A percentile compares a stretch with the other conserved stretches of the same genome.
These are phyloP conservation scores for Notamacropus eugenii DNA, from an alignment of 2,797 vertebrate genomes.

Conservation along the genomic window DNA sequence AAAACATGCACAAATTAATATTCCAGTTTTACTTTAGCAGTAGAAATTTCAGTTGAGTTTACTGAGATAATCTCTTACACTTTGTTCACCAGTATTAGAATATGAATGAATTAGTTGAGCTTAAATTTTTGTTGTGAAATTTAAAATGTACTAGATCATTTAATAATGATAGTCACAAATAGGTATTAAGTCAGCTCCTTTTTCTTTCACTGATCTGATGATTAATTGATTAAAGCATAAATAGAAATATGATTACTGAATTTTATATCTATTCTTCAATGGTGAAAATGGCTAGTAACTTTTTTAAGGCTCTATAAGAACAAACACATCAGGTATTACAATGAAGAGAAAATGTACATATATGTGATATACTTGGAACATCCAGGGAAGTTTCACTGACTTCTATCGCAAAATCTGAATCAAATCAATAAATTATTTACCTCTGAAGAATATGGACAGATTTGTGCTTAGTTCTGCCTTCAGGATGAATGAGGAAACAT, in stretches of 20 bases:
- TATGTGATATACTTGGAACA: background rate
- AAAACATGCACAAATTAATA: background rate
- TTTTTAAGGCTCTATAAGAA: background rate
- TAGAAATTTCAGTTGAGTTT: background rate
- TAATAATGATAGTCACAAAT: background rate
- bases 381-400: background rate
- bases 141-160: background rate
- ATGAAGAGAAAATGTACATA: background rate
- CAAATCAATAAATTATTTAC: background rate
- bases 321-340: background rate
- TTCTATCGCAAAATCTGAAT: background rate
- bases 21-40: background rate
- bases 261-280: background rate
- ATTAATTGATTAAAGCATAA: background rate
- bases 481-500: background rate
- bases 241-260: background rate
- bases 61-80: background rate
- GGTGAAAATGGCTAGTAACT: background rate
- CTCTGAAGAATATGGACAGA: background rate
- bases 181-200: background rate
- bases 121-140: background rate
- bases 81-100: background rate
- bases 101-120: background rate
- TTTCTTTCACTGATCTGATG: background rate
- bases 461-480: background rate